Base-by-base conservation (phyloP, 2,113 vertebrate species). In the Hepsetus odoe region DNA sequence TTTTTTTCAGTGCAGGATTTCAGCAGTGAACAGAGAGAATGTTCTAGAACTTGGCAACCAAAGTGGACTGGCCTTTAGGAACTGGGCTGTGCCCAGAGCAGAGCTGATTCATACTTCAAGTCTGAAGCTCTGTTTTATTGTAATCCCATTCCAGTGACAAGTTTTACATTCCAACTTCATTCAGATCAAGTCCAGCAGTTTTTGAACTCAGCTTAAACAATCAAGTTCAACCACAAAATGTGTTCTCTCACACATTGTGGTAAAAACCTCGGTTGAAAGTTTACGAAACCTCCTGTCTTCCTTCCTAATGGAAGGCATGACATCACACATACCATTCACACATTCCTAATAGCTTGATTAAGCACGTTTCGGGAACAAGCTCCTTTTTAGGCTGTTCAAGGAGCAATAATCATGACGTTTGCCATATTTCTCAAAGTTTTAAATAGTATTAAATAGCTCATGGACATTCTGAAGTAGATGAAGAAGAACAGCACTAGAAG, bases 21-120 rank as follows among this genome's bases (percentile, higher is more conserved):
- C 14, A 62, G 72, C 56, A 10, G 22, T 30, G 9, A 65, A 33
- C 33, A 20, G 10, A 22, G 32, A 65, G 61, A 65, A 65, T 22
- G 32, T 65, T 65, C 61, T 65, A 3, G 32, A 38, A 65, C 32
- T 38, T 65, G 61, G 61, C 61, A 65, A 20, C 18, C 9, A n/a
- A 18, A 38, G 33, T 65, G 61, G 18, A 22, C 32, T 55, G 35
- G 20, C 61, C 61, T 65, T 65, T 38, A 65, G 61, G 61, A 65
- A 11, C 4, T 65, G 61, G 61, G 38, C 33, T 65, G 3, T 38
- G 61, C n/a, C 61, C 61, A 65, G 61, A 65, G 32, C 61, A 22
- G 8, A 38, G 22, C 61, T n/a, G 61, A 22, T 38, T 38, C 61
- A n/a, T 11, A n/a, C 20, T 38, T 33, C 32, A 35, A 16, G 61